Conservation (phyloP, 1,140 invertebrate species). For the Trichonephila clavipes region DNA sequence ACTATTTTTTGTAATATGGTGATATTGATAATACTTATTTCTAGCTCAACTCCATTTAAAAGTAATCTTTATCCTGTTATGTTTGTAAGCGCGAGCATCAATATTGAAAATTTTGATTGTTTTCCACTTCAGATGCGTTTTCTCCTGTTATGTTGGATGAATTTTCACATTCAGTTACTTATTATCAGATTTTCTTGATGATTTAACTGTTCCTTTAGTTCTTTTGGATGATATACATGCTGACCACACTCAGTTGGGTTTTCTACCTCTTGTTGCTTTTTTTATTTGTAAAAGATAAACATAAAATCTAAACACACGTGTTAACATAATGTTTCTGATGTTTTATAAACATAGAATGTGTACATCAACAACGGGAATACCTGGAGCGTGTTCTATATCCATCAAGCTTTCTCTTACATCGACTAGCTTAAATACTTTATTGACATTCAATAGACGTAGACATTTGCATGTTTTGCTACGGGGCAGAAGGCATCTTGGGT, state of each 20-base stretch:
- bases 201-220: too few relatives aligned
- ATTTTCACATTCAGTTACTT: too few relatives aligned
- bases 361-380: background rate
- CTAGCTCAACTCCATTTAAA: background rate
- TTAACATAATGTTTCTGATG: background rate
- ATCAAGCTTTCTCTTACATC: slow-evolving; percentile 16
- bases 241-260: too few relatives aligned
- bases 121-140: too few relatives aligned
- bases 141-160: too few relatives aligned
- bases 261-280: background rate
- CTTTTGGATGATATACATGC: too few relatives aligned
- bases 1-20: too few relatives aligned
- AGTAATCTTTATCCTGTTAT: too few relatives aligned
- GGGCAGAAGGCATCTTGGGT: background rate
- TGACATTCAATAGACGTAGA: slow-evolving; percentile 21
- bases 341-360: background rate
- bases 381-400: slow-evolving; percentile 6
- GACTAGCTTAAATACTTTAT: background rate
- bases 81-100: too few relatives aligned
- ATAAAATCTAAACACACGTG: background rate
- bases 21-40: background rate
- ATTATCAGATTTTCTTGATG: too few relatives aligned
- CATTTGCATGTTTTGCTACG: background rate
- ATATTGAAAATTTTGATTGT: too few relatives aligned
- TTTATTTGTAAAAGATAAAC: background rate